Evolutionary conservation across 2,113 vertebrate species (phyloP), one percentile per base, ranked within the genome.

Genomic region (Elephantulus edwardii): DNA sequence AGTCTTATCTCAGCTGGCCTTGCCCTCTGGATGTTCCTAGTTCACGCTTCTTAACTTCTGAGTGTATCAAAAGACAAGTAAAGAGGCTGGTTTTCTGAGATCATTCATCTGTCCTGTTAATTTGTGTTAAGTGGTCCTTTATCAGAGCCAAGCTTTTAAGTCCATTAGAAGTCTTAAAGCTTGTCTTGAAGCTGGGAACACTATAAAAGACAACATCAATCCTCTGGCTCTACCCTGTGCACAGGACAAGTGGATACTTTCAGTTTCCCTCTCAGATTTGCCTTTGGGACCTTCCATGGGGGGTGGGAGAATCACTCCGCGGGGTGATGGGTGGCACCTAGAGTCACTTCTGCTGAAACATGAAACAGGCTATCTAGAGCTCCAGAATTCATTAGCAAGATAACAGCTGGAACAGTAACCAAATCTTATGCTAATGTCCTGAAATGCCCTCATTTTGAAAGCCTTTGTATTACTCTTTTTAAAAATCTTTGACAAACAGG

Each of bases 111-210:
- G 85, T 95, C 91, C 93, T 83, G 92, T 93, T 97, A 96, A 96
- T 97, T 96, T 95, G 89, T 94, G 89, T 94, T 96, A 97, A 97
- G 95, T 96, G 94, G 91, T 92, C 83, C 92, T 95, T 96, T 95
- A 92, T 95, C 89, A 88, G 83, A 94, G 89, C 85, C 89, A 92
- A 93, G 95, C 94, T 97, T 97, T 97, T 94, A 96, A 96, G 96
- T 95, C 95, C 93, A 95, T 96, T 97, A 96, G 94, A 92, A 96
- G 52, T 90, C 88, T 94, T 91, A 91, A 56, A 87, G 74, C 91
- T 92, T 86, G 68, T 95, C 91, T 96, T 75, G 56, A 81, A 93
- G 68, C 85, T 75, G 70, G 48, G 64, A 92, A 95, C 56, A 54
- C 42, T 84, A 54, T 96, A 95, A 95, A 88, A 95, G 93, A 95